Conservation (phyloP, 2,797 vertebrate species). For the Sphenodon punctatus region DNA sequence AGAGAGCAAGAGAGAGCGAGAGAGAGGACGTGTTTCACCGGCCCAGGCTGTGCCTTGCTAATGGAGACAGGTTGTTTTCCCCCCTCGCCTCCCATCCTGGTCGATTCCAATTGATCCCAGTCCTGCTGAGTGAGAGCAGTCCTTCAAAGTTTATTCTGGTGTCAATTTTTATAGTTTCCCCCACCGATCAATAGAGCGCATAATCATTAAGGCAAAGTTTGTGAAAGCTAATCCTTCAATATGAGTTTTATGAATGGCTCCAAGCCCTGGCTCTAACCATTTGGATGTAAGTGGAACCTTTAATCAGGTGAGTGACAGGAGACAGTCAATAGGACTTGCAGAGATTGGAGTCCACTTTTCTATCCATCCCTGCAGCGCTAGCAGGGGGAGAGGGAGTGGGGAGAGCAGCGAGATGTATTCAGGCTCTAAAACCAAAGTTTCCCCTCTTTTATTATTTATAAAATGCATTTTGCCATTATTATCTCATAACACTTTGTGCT, state of each 20-base stretch:
- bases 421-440: conserved; percentile 48
- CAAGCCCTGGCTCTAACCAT: conserved; percentile 62
- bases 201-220: conserved; percentile 83
- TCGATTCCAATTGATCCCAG: conserved; percentile 78
- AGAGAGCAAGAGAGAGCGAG: conserved; percentile 7
- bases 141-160: conserved; percentile 84
- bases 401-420: background rate
- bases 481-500: conserved; percentile 51
- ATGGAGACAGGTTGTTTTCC: conserved; percentile 61
- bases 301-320: conserved; percentile 77
- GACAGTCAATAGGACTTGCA: conserved; percentile 66
- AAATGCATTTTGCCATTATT: conserved; percentile 49
- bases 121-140: conserved; percentile 74
- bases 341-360: conserved; percentile 57
- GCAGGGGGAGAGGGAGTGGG: conserved; percentile 20
- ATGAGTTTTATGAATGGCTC: conserved; percentile 81
- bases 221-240: conserved; percentile 78
- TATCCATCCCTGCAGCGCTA: conserved; percentile 44
- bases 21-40: conserved; percentile 40
- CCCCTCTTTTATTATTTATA: conserved; percentile 69
- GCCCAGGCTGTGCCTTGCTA: conserved; percentile 65
- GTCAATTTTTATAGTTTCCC: conserved; percentile 84
- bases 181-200: conserved; percentile 74
- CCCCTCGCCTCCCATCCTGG: conserved; percentile 33
- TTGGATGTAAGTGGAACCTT: conserved; percentile 76